phyloP scores from a whole-genome alignment of 2,888 invertebrate genomes.

The Thymelicus sylvestris region DNA sequence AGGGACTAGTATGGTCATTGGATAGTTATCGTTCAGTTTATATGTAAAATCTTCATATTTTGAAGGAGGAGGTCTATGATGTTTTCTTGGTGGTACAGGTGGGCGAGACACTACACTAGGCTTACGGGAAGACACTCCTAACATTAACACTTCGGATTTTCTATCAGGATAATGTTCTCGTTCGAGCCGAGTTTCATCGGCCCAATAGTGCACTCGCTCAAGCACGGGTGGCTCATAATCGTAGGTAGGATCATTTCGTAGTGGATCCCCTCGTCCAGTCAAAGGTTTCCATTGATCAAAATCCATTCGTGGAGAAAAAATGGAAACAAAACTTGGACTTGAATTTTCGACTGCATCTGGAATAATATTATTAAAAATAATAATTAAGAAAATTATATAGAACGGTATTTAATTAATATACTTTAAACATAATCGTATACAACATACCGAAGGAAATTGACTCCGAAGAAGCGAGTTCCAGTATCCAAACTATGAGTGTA shows the following conservation, averaged over 20 bases:
- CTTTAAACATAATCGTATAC: neutral
- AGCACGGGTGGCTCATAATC: slow-evolving; percentile 93
- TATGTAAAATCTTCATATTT: slow-evolving; percentile 82
- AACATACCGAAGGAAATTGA: slow-evolving; percentile 43
- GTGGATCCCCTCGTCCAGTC: slow-evolving; percentile 91
- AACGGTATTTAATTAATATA: too few species aligned
- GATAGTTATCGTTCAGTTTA: slow-evolving; percentile 82
- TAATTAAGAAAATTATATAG: too few species aligned
- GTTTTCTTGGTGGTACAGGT: slow-evolving; percentile 55
- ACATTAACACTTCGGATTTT: slow-evolving; percentile 88
- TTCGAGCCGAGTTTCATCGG: slow-evolving; percentile 86
- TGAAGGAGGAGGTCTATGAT: slow-evolving; percentile 57
- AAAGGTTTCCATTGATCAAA: slow-evolving; percentile 93
- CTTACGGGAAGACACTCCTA: slow-evolving; percentile 88
- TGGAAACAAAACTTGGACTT: slow-evolving; percentile 55
- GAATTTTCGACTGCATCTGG: slow-evolving; percentile 60
- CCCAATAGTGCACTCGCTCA: slow-evolving; percentile 92
- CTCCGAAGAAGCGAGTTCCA: slow-evolving; percentile 43
- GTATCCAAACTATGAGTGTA: slow-evolving; percentile 43
- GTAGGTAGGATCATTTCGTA: slow-evolving; percentile 93
- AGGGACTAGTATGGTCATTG: slow-evolving; percentile 88
- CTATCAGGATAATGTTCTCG: slow-evolving; percentile 80
- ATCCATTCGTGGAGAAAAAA: slow-evolving; percentile 91
- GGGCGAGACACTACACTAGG: slow-evolving; percentile 84
- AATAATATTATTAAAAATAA: slow-evolving; percentile 43